Base-by-base conservation (phyloP, 2,797 vertebrate species). In the Okamejei kenojei region DNA sequence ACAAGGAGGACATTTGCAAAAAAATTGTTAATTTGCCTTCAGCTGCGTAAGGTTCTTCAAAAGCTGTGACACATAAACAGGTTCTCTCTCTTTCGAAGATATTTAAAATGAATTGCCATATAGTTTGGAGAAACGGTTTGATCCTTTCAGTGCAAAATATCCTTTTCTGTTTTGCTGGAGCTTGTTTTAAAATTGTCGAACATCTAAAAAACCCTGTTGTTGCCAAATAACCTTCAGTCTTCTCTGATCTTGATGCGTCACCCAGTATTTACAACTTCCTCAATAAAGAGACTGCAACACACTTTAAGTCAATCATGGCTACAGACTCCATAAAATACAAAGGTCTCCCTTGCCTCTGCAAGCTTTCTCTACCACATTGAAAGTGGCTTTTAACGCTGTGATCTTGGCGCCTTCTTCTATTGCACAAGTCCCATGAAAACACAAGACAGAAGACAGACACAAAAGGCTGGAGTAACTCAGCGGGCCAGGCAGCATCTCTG, bases 211-310 rank as follows among this genome's bases (percentile, higher is more conserved):
- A n/a, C 15, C 2, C 7, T 15, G 61, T 1, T 88, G 61, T 21
- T 68, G 84, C 84, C 84, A 88, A 68, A 68, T 17, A 88, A 68
- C 17, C 84, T 88, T 88, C 84, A 68, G n/a, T 68, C 17, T 1
- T 8, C n/a, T 11, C 6, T 21, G 13, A 23, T 21, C 15, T 21
- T 68, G 15, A 88, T 88, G 35, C 35, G 15, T 88, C 63, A 35
- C 63, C 82, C n/a, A 68, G 32, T 88, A 19, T 88, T 88, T 68
- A 88, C 21, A n/a, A 68, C 17, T 88, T 88, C 63, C 84, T 88
- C 84, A 88, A 88, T 58, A 84, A 23, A 84, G 81, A 84, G 23
- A n/a, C 0, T 9, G 61, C 32, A 65, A 88, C 84, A 88, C 61
- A 63, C 29, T 65, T 32, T 32, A 65, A 65, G 61, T 88, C 84